These are phyloP conservation scores for Drosophila mauritiana DNA, from an alignment of 1,140 invertebrate species.

Conservation along the genomic window DNA sequence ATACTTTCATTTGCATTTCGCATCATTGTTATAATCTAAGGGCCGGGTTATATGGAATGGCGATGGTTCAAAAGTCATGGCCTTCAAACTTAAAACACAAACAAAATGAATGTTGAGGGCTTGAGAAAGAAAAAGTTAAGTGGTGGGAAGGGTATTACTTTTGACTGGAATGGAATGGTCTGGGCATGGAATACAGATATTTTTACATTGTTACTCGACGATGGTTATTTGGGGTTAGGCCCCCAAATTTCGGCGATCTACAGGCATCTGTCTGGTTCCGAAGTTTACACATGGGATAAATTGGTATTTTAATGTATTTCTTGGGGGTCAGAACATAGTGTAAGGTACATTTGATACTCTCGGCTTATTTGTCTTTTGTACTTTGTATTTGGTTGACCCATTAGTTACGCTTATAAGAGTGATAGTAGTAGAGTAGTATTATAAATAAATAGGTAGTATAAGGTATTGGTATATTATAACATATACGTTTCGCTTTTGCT, in stretches of 20 bases:
- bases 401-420: constrained; percentile 42
- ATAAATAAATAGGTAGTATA: constrained; percentile 68
- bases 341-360: constrained; percentile 43
- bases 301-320: constrained; percentile 11
- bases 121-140: constrained; percentile 5
- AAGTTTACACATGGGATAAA: constrained; percentile 34
- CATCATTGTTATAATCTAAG: constrained; percentile 42
- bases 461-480: constrained; percentile 76
- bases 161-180: constrained; percentile 31
- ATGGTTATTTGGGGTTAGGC: constrained; percentile 26
- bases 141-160: constrained; percentile 21
- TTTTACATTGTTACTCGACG: constrained; percentile 42
- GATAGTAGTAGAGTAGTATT: constrained; percentile 44
- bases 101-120: constrained; percentile 22
- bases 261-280: constrained; percentile 23
- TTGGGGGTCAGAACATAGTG: constrained; percentile 40
- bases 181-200: constrained; percentile 5
- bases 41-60: constrained; percentile 35
- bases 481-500: constrained; percentile 59
- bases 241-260: constrained; percentile 2
- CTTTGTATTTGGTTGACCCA: constrained; percentile 22
- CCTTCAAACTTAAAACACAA: constrained; percentile 40
- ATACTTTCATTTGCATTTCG: constrained; percentile 45
- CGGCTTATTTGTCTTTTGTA: constrained; percentile 30
- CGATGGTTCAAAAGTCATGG: constrained; percentile 50